Evolutionary conservation across 35 echinoderm and acorn worm species (phyloP), one percentile per base, ranked within the genome.

Genomic region (Diadema setosum): DNA sequence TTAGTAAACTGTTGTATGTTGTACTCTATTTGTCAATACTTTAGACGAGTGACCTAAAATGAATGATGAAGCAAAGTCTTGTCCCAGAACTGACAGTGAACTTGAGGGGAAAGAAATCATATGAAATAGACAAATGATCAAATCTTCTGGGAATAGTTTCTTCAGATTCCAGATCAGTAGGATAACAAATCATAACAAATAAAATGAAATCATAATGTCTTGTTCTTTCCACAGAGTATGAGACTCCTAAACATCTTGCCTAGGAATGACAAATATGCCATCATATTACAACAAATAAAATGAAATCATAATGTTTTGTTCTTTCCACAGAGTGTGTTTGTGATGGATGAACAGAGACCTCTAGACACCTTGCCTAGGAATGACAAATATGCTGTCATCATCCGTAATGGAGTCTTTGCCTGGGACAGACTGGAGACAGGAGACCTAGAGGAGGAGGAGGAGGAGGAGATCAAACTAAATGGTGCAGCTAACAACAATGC

Each of bases 371-470:
- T 94, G 4, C 81, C 85, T 12, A 44, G 78, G 20, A 88, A 91
- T 46, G 82, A 88, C 42, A 89, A 82, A 41, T 94, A 90, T 63
- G 90, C 89, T 23, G 86, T 99, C 15, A 81, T 91, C 58, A 91
- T 99, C 88, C 86, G 65, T 24, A 81, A 92, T 18, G 96, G 67
- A 15, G 81, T 87, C 12, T 92, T 99, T 25, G 92, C 86, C 1
- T 99, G 96, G 96, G 96, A 99, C 75, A 99, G 94, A 36, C 69
- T 90, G 15, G 91, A 97, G 52, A 92, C 57, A 9, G 69, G 75
- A 33, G 84, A 92, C 23, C 21, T 17, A 23, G 9, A 76, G 29
- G 42, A 86, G 16, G 17, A 73, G 29, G 89, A 89, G 20, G 37
- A 80, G 8, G 70, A 89, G 15, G 74, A 92, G 5, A 18, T 65